Evolutionary conservation across 2,797 vertebrate species (phyloP), one percentile per base, ranked within the genome.

Genomic region (Characodon lateralis): DNA sequence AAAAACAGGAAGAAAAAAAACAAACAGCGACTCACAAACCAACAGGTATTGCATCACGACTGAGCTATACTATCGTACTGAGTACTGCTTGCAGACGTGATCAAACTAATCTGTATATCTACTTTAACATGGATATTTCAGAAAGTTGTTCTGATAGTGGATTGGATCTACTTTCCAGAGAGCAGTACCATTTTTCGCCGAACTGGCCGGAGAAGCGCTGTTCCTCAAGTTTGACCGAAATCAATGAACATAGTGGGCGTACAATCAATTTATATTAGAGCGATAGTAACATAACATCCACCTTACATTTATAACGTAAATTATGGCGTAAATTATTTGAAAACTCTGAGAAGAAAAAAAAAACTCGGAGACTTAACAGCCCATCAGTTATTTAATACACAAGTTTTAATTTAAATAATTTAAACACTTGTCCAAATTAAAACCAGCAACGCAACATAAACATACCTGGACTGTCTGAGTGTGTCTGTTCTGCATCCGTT

Each of bases 121-220:
- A 26, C 8, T 58, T 58, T 58, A 58, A 41, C 22, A 41, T 2
- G 1, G 35, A 22, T 66, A 66, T 66, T 66, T 66, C 35, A 41
- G 63, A 20, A 22, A 20, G 20, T 24, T 65, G 35, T 39, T 66
- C 4, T 12, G 43, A 58, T 58, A 9, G 2, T 1, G 6, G 4
- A 13, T 28, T 61, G 12, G 26, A 6, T 26, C 26, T n/a, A 26
- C 22, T 48, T 48, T 26, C 12, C 31, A 9, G 16, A 5, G 14
- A 39, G 74, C 65, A 79, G 48, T 39, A 79, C 58, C 39, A 43
- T 4, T 20, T 72, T 26, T 71, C 26, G 46, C 76, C 77, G 70
- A 71, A 68, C n/a, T 61, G 1, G 9, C 28, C 39, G n/a, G 46
- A 69, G 77, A 61, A 86, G 78, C 85, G 82, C 86, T 90, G 81